These are phyloP conservation scores for Coracias cyanogaster DNA, from an alignment of 2,797 vertebrate species.

Conservation along the genomic window DNA sequence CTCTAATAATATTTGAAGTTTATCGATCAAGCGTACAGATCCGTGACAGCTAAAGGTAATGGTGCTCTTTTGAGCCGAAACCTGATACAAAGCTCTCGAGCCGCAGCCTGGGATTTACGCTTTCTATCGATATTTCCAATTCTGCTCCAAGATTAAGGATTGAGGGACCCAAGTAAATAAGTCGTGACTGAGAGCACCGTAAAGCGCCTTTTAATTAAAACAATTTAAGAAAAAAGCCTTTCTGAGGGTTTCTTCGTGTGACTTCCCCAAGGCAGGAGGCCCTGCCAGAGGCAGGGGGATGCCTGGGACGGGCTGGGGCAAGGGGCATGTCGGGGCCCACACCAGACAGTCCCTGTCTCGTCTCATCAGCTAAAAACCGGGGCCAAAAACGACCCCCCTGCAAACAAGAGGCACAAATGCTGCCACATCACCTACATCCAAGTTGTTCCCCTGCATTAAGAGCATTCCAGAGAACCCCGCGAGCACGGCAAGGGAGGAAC, in stretches of 20 bases:
- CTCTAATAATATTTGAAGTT: conserved; percentile 93
- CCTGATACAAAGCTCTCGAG: conserved; percentile 82
- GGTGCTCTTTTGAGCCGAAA: conserved; percentile 83
- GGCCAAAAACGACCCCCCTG: not conserved
- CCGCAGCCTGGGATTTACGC: conserved; percentile 86
- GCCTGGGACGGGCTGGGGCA: not conserved
- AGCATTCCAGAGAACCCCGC: not conserved
- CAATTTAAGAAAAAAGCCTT: conserved; percentile 36
- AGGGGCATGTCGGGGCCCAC: not conserved
- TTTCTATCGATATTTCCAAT: conserved; percentile 88
- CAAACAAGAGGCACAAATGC: not conserved
- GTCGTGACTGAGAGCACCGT: conserved; percentile 52
- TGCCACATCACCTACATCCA: not conserved
- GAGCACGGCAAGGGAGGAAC: no score
- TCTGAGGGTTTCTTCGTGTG: conserved; percentile 1
- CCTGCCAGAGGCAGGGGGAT: not conserved
- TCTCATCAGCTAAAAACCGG: not conserved
- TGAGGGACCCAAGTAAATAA: conserved; percentile 76
- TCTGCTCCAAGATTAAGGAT: conserved; percentile 81
- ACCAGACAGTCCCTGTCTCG: not conserved
- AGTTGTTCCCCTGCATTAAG: not conserved
- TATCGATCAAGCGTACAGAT: conserved; percentile 92
- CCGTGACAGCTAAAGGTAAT: conserved; percentile 90
- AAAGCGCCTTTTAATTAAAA: conserved; percentile 76
- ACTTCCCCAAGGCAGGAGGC: not conserved